These are phyloP conservation scores for Parauchenoglanis punctatus DNA, from an alignment of 2,797 vertebrate species.

Conservation along the genomic window DNA sequence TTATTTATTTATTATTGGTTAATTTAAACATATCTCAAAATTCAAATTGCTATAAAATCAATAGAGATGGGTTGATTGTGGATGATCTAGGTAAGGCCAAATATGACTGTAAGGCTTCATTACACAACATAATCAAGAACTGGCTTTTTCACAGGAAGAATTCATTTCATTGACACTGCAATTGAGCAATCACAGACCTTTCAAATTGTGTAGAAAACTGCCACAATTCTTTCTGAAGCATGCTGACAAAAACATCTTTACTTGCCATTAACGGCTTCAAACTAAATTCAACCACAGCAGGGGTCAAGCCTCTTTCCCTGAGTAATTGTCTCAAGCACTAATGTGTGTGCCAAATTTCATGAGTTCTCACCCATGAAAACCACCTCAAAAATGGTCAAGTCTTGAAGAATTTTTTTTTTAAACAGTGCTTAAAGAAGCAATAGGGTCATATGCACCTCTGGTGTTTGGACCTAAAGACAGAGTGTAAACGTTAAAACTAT, in stretches of 20 bases:
- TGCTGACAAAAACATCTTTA: not conserved
- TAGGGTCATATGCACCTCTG: too few relatives aligned
- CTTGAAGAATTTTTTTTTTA: too few relatives aligned
- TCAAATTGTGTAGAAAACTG: not conserved
- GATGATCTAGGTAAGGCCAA: not conserved
- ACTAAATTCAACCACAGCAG: not conserved
- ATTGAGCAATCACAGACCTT: not conserved
- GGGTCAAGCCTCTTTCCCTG: too few relatives aligned
- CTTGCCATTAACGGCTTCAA: not conserved
- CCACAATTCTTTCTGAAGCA: not conserved
- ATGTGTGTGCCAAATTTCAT: too few relatives aligned
- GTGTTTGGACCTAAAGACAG: not conserved
- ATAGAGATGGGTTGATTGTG: not conserved
- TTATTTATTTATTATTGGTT: not conserved
- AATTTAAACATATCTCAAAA: not conserved
- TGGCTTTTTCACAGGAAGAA: not conserved
- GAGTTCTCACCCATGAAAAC: too few relatives aligned
- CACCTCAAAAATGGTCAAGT: too few relatives aligned
- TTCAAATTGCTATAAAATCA: not conserved
- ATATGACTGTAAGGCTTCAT: not conserved
- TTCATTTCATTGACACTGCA: not conserved
- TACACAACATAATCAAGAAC: not conserved
- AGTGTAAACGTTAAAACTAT: too few relatives aligned
- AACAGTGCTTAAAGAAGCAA: too few relatives aligned
- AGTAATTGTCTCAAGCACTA: too few relatives aligned